A percentile compares a stretch with the other conserved stretches of the same genome.
These are phyloP conservation scores for Autographa gamma DNA, from an alignment of 2,888 invertebrate species.

Conservation along the genomic window DNA sequence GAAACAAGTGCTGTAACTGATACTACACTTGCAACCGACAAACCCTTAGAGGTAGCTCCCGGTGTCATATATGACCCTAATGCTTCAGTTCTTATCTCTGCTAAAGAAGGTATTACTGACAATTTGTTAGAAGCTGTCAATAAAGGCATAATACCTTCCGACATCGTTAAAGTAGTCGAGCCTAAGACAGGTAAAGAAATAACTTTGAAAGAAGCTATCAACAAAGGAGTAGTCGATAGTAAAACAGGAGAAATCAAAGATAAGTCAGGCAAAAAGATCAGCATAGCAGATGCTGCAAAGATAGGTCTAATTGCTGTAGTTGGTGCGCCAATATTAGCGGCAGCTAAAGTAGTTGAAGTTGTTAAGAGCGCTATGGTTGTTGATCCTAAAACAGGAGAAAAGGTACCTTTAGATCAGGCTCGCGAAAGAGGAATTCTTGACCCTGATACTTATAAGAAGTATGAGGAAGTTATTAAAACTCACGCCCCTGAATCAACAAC, in stretches of 20 bases:
- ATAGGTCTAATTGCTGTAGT: conserved; percentile 92
- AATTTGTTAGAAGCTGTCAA: conserved; percentile 92
- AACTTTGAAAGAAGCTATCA: conserved; percentile 93
- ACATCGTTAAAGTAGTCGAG: conserved; percentile 91
- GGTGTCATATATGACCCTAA: conserved; percentile 93
- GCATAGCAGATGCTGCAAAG: conserved; percentile 93
- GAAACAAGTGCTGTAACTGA: conserved; percentile 22
- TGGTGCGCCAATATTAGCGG: conserved; percentile 93
- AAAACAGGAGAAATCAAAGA: conserved; percentile 91
- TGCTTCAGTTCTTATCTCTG: conserved; percentile 91
- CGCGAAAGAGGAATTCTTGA: conserved; percentile 91
- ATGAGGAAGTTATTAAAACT: conserved; percentile 58
- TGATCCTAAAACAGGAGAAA: conserved; percentile 93
- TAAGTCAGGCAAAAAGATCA: conserved; percentile 90
- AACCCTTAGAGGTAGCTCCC: conserved; percentile 90
- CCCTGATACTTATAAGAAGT: conserved; percentile 72
- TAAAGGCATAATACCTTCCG: conserved; percentile 91
- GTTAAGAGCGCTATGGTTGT: conserved; percentile 89
- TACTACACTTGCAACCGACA: conserved; percentile 11
- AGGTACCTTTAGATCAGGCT: conserved; percentile 92
- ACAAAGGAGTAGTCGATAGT: conserved; percentile 92
- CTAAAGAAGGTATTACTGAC: conserved; percentile 90
- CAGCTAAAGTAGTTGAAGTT: conserved; percentile 90
- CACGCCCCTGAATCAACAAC: conserved; percentile 47
- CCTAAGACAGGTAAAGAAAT: conserved; percentile 91